Evolutionary conservation across 2,113 vertebrate genomes (phyloP).

Genomic region (Synchiropus splendidus): DNA sequence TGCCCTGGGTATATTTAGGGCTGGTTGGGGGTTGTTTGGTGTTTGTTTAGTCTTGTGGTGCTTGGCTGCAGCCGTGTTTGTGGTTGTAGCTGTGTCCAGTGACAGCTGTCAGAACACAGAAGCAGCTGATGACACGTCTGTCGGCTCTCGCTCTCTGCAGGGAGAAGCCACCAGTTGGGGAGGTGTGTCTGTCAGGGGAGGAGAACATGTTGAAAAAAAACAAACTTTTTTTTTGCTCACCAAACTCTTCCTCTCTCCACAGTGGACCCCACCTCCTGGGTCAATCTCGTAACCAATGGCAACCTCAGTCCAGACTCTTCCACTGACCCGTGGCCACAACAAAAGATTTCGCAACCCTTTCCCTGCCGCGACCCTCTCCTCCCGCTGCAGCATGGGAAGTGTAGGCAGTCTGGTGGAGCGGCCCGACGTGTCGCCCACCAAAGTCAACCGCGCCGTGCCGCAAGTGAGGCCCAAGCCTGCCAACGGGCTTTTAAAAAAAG

Average conservation of each 20-base stretch:
- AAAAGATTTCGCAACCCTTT: slow-evolving; percentile 64
- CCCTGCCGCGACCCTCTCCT: slow-evolving; percentile 51
- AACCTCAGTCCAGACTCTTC: slow-evolving; percentile 79
- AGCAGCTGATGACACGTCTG: slow-evolving; percentile 40
- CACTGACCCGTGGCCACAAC: slow-evolving; percentile 71
- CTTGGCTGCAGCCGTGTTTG: slow-evolving; percentile 9
- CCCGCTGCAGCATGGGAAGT: slow-evolving; percentile 83
- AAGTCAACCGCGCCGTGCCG: slow-evolving; percentile 61
- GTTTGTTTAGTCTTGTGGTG: slow-evolving; percentile 7
- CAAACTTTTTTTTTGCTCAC: slow-evolving; percentile 1
- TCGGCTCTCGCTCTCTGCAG: slow-evolving; percentile 1
- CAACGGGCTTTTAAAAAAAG: slow-evolving; percentile 81
- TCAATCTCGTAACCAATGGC: slow-evolving; percentile 84
- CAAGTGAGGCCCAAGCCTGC: slow-evolving; percentile 75
- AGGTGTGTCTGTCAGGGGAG: background rate
- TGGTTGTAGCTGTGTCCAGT: slow-evolving; percentile 23
- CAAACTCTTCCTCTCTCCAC: slow-evolving; percentile 23
- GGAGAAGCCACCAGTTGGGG: too few species aligned
- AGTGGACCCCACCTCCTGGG: slow-evolving; percentile 63
- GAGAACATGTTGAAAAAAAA: background rate
- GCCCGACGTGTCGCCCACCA: slow-evolving; percentile 76
- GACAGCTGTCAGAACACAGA: slow-evolving; percentile 33
- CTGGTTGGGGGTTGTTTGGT: background rate
- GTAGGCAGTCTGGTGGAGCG: slow-evolving; percentile 94
- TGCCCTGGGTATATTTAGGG: too few species aligned